Base-by-base conservation (phyloP, 2,888 invertebrate species). In the Acleris holmiana region DNA sequence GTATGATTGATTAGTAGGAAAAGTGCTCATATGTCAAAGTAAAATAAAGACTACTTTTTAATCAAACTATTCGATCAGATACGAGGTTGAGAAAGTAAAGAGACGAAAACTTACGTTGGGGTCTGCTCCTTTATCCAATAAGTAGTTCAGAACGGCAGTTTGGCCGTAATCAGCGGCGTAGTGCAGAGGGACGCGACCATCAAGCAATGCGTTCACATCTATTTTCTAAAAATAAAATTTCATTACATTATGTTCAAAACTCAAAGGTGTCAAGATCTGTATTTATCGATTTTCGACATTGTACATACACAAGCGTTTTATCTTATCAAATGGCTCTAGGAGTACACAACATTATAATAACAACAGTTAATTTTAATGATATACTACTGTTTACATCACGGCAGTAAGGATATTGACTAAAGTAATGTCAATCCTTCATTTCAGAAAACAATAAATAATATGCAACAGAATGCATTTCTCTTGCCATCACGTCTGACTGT, bases 101-200 rank as follows among this genome's bases (percentile, higher is more conserved):
- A 44, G 7, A 6, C 6, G 2, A 6, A 7, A 4, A 17, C 86
- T 83, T 81, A 99, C 99, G 94, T 99, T 98, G 10, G 98, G 96
- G 92, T 98, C 95, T 53, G 98, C 99, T 72, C 99, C 99, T 88
- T 96, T 96, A 56, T 95, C 94, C 71, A 99, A 92, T 70, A 99
- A 94, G 88, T 97, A 98, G 82, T 96, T 95, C 69, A 99, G 94
- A 21, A 99, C 97, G 78, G 96, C 96, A 61, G 94, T 94, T 85
- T 99, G 99, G 0, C 99, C 99, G 91, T 98, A 99, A 90, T 99
- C 99, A 19, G 99, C 98, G 41, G 99, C 99, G 91, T 97, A 98
- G 82, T 98, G 96, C 63, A 99, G 93, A 15, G 98, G 98, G 67
- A 95, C 96, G 79, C 99, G 94, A 60, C 98, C 98, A 88, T 97